phyloP scores from a whole-genome alignment of 1,140 invertebrate genomes.

The Drosophila serrata region DNA sequence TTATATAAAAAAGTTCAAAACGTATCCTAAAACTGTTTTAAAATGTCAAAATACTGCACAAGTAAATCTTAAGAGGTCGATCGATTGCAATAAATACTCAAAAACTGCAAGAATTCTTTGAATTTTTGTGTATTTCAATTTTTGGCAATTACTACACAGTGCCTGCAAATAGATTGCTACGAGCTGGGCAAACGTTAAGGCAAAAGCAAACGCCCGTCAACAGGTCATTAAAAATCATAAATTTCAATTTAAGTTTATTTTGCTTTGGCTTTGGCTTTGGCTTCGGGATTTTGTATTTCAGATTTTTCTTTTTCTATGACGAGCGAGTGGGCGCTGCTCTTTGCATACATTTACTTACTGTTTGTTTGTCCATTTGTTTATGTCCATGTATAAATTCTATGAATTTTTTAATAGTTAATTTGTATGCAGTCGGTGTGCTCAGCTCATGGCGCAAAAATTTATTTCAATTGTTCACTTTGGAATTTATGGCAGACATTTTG shows the following conservation, averaged over 20 bases:
- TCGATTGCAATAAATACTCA: background rate
- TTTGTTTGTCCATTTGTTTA: slow-evolving; percentile 36
- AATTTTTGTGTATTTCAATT: slow-evolving; percentile 21
- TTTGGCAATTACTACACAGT: slow-evolving; percentile 40
- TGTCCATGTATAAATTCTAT: slow-evolving; percentile 77
- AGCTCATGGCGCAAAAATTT: slow-evolving; percentile 83
- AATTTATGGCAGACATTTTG: slow-evolving; percentile 83
- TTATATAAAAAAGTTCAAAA: background rate
- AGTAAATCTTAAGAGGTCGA: background rate
- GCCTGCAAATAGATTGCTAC: slow-evolving; percentile 33
- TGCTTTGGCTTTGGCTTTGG: slow-evolving; percentile 45
- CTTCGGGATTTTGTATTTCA: slow-evolving; percentile 34
- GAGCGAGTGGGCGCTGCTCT: slow-evolving; percentile 68
- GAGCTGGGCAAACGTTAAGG: slow-evolving; percentile 29
- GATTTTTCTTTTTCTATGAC: slow-evolving; percentile 2
- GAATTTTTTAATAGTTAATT: slow-evolving; percentile 84
- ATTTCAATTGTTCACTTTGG: slow-evolving; percentile 84
- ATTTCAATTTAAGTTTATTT: slow-evolving; percentile 84
- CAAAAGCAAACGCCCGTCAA: slow-evolving; percentile 64
- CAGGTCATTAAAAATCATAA: slow-evolving; percentile 84
- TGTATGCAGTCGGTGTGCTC: slow-evolving; percentile 79
- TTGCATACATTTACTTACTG: slow-evolving; percentile 36
- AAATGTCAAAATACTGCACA: no score
- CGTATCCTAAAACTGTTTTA: background rate
- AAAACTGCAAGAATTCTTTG: background rate